Evolutionary conservation across 1,140 invertebrate genomes (phyloP), one percentile per base, ranked within the genome.

Genomic region (Drosophila punjabiensis): DNA sequence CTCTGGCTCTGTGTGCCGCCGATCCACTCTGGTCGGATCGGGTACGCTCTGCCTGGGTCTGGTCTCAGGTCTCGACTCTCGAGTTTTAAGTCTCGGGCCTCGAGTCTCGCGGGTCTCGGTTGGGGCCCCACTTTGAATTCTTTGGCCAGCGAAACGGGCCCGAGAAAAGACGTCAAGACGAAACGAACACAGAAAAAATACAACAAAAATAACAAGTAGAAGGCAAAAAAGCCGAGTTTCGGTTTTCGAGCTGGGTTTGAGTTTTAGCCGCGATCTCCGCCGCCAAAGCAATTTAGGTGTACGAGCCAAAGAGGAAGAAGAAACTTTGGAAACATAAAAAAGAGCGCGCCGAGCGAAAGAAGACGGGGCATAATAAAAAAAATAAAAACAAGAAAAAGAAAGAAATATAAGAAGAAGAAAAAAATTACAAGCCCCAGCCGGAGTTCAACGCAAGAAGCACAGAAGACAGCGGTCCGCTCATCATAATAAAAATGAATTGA

Each of bases 401-500:
- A 61, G 58, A 35, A 53, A 53, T 37, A 83, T 67, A 69, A 84
- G 67, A 84, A 84, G 67, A 84, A 84, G 68, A 80, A 84, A 81
- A 67, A 66, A 84, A 84, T 60, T 67, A 73, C 69, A 75, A 76
- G 76, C 83, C 16, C 76, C 61, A 64, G 80, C 41, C 62, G 73
- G 75, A 60, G 76, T 87, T 77, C 68, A 77, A 68, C 83, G 68
- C n/a, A 35, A 73, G 53, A 45, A 66, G 62, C 61, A 24, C 64
- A 47, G 76, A 70, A 58, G 33, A 55, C 76, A 67, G 66, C 77
- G 56, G 76, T 62, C 63, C 64, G 74, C 85, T 88, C 81, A 88
- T 89, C 85, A 88, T 88, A 88, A 88, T 88, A 84, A 88, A 88
- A 88, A 84, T 84, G 85, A 88, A 85, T 88, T 88, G 85, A 89